Evolutionary conservation across 1,140 invertebrate genomes (phyloP).

Genomic region (Ips typographus): DNA sequence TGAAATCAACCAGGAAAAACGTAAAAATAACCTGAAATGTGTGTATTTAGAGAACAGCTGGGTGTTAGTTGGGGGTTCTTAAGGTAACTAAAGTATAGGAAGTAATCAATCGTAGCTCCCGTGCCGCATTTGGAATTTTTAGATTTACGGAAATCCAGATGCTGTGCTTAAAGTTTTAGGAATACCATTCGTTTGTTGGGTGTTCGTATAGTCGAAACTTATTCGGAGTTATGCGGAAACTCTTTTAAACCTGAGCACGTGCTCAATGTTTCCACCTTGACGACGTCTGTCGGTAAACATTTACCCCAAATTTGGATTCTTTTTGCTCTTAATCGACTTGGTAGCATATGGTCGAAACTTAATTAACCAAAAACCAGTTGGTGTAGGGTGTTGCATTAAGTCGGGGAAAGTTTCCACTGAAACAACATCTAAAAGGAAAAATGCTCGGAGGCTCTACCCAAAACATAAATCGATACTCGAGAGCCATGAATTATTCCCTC

Average conservation of each 20-base stretch:
- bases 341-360: slow-evolving; percentile 17
- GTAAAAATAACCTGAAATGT: slow-evolving; percentile 26
- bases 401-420: slow-evolving; percentile 12
- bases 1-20: slow-evolving; percentile 8
- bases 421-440: neutral
- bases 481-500: no score
- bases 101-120: slow-evolving; percentile 31
- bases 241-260: slow-evolving; percentile 8
- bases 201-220: no score
- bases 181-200: neutral
- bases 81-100: slow-evolving; percentile 25
- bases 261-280: slow-evolving; percentile 18
- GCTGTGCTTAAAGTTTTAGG: slow-evolving; percentile 1
- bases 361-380: no score
- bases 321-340: slow-evolving; percentile 12
- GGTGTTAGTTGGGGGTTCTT: slow-evolving; percentile 17
- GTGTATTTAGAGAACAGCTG: slow-evolving; percentile 26
- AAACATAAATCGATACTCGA: no score
- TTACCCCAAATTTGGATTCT: slow-evolving; percentile 25
- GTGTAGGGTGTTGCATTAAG: neutral
- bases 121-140: slow-evolving; percentile 18
- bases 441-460: neutral
- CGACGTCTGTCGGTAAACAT: slow-evolving; percentile 21
- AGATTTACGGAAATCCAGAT: slow-evolving; percentile 27
- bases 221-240: no score